Percentiles rank a stretch among this genome's conserved stretches.
Conservation (phyloP, 2,797 vertebrate species). For the Aplochiton taeniatus region DNA sequence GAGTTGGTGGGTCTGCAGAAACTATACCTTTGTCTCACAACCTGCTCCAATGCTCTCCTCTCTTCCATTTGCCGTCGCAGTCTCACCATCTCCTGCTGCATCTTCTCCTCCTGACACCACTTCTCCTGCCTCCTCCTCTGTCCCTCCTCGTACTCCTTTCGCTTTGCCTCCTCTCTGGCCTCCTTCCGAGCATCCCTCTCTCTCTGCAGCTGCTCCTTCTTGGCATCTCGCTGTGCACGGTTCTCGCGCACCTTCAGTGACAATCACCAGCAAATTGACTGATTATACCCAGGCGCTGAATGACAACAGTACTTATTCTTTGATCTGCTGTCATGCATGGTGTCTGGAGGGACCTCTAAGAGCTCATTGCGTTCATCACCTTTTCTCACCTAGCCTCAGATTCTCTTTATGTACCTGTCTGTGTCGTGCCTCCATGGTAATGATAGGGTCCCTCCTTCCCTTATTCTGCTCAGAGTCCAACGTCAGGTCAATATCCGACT, state of each 20-base stretch:
- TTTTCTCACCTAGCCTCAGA: background rate
- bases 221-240: constrained; percentile 77
- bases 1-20: constrained; percentile 29
- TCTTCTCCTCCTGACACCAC: constrained; percentile 79
- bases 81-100: constrained; percentile 86
- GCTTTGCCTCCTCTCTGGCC: constrained; percentile 74
- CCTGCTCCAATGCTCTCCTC: constrained; percentile 71
- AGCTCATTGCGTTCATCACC: background rate
- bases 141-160: constrained; percentile 72
- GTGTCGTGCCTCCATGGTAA: constrained; percentile 92
- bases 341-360: background rate
- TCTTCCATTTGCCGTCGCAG: constrained; percentile 84
- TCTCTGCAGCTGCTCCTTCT: constrained; percentile 70
- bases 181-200: constrained; percentile 72
- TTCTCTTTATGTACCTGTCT: constrained; percentile 80
- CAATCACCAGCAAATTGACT: background rate
- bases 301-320: background rate
- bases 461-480: constrained; percentile 68
- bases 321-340: background rate
- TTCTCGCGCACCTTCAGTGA: constrained; percentile 86
- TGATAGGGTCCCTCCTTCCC: constrained; percentile 73
- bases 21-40: constrained; percentile 77
- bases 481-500: constrained; percentile 69
- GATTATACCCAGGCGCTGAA: too few relatives aligned
- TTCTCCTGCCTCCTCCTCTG: constrained; percentile 75